Percentiles rank a stretch among this genome's conserved stretches.
phyloP scores from a whole-genome alignment of 2,113 vertebrate genomes.

The Rhizomys pruinosus region DNA sequence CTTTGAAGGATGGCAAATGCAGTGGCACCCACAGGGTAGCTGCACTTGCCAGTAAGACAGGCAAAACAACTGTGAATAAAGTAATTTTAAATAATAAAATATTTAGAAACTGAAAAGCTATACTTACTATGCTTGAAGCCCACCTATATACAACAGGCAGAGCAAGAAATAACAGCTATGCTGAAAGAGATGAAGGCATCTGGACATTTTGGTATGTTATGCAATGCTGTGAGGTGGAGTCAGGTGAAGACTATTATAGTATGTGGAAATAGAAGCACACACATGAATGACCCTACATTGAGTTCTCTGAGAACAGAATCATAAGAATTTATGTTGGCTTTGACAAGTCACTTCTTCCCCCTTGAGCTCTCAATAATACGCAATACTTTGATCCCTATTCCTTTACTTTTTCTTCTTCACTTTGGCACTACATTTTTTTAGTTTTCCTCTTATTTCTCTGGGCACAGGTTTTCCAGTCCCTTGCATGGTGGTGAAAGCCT shows the following conservation, averaged over 20 bases:
- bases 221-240: conserved; percentile 5
- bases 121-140: background rate
- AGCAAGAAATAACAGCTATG: conserved; percentile 6
- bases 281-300: background rate
- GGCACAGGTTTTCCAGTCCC: conserved; percentile 6
- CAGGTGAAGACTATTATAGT: conserved; percentile 20
- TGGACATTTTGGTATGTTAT: background rate
- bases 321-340: conserved; percentile 25
- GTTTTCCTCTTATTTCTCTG: conserved; percentile 10
- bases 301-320: conserved; percentile 40
- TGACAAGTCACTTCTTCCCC: conserved; percentile 31
- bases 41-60: too few relatives aligned
- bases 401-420: conserved; percentile 27
- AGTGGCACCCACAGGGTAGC: too few relatives aligned
- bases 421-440: conserved; percentile 4
- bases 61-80: too few relatives aligned
- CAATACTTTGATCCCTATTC: background rate
- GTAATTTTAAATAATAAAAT: too few relatives aligned
- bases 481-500: background rate
- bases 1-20: too few relatives aligned
- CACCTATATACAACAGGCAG: background rate
- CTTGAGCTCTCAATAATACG: conserved; percentile 16
- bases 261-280: conserved; percentile 7
- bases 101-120: background rate
- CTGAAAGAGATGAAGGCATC: conserved; percentile 29